A percentile compares a stretch with the other conserved stretches of the same genome.
Evolutionary conservation across 2,797 vertebrate species (phyloP).

Genomic region (Falco concolor): DNA sequence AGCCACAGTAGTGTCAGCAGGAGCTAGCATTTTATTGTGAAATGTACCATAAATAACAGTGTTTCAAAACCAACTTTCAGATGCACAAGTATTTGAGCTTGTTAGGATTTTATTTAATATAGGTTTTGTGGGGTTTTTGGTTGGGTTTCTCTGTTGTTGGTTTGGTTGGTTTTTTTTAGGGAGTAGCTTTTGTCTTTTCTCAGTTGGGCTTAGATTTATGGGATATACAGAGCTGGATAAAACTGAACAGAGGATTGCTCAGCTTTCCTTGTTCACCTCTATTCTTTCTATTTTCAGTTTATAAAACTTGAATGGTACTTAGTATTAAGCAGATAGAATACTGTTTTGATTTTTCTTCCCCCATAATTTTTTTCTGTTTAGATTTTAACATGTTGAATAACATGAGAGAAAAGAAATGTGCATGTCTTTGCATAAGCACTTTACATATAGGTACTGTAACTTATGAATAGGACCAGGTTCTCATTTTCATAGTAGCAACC

Average conservation of each 20-base stretch:
- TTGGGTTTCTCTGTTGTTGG: too few species aligned
- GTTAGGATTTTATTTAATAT: not conserved
- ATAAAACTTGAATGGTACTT: not conserved
- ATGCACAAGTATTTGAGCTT: not conserved
- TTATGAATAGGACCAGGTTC: not conserved
- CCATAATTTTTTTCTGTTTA: not conserved
- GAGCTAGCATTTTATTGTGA: not conserved
- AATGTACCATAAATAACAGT: not conserved
- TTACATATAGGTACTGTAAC: not conserved
- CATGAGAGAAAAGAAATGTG: rapidly evolving
- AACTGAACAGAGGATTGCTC: not conserved
- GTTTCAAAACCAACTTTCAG: not conserved
- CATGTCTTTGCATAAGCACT: rapidly evolving
- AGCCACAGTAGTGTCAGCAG: not conserved
- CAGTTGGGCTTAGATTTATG: not conserved
- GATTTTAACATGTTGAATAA: not conserved
- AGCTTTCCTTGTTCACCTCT: not conserved
- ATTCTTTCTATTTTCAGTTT: not conserved
- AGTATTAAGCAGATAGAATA: not conserved
- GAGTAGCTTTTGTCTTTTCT: not conserved
- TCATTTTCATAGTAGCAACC: not conserved
- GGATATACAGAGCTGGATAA: not conserved
- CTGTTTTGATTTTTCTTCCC: not conserved
- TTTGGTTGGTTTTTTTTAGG: not conserved
- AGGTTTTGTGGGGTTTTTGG: too few species aligned